phyloP scores from a whole-genome alignment of 2,888 invertebrate genomes.

The Pharmacophagus antenor region DNA sequence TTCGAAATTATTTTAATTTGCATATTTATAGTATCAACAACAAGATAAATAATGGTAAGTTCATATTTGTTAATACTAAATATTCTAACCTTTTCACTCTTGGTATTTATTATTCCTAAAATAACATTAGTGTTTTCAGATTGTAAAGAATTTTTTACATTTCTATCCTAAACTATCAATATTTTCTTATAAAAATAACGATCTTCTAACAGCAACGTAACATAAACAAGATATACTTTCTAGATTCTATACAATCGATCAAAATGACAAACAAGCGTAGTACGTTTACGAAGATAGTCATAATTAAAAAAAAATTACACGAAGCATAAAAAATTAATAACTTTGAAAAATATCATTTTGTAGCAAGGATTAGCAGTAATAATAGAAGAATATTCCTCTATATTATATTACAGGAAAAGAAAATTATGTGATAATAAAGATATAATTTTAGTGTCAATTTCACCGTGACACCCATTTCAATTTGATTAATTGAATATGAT shows the following conservation, averaged over 20 bases:
- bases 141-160: not conserved
- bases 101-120: not conserved
- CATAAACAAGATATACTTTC: not conserved
- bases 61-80: not conserved
- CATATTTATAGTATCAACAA: not conserved
- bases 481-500: no score
- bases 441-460: no score
- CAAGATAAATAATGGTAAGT: not conserved
- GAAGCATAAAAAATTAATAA: no score
- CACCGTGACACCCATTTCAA: no score
- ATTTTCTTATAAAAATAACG: not conserved
- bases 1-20: not conserved
- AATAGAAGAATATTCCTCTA: no score
- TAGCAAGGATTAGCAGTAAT: no score
- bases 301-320: no score
- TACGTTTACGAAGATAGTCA: slow-evolving; percentile 13
- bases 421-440: no score
- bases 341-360: no score
- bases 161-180: no score
- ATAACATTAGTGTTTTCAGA: no score
- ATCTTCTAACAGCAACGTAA: not conserved
- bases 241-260: not conserved
- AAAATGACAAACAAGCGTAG: not conserved
- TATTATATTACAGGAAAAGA: no score
- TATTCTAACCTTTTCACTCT: slow-evolving; percentile 1